phyloP scores from a whole-genome alignment of 2,797 vertebrate species.

The Emys orbicularis region DNA sequence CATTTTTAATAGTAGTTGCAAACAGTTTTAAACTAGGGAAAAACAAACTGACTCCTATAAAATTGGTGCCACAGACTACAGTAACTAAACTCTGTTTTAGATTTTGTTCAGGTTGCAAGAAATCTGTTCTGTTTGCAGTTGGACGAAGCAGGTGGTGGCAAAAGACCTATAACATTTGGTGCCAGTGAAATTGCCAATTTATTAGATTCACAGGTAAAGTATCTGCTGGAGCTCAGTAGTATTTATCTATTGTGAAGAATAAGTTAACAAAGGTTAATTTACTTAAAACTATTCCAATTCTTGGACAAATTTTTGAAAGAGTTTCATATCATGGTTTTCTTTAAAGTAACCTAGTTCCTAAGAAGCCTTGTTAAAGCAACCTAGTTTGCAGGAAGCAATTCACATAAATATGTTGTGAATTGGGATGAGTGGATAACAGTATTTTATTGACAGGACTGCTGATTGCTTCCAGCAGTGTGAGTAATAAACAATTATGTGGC shows the following conservation, averaged over 20 bases:
- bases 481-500: not conserved
- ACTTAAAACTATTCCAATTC: not conserved
- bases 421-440: not conserved
- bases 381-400: constrained; percentile 1
- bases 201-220: constrained; percentile 81
- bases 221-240: not conserved
- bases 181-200: constrained; percentile 76
- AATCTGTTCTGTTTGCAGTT: constrained; percentile 84
- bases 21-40: not conserved
- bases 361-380: constrained; percentile 4
- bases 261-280: not conserved
- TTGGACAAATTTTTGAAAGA: constrained; percentile 3
- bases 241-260: not conserved
- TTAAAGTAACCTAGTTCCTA: constrained; percentile 27
- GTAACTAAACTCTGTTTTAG: constrained; percentile 74
- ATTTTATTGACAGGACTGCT: not conserved
- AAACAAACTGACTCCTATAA: not conserved
- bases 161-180: constrained; percentile 52
- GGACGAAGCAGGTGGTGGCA: constrained; percentile 68
- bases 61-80: not conserved
- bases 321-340: not conserved
- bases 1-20: not conserved
- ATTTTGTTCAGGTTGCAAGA: constrained; percentile 86
- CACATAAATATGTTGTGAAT: not conserved
- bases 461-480: not conserved